A percentile compares a stretch with the other conserved stretches of the same genome.
Evolutionary conservation across 2,797 vertebrate genomes (phyloP).

Genomic region (Prunella strophiata): DNA sequence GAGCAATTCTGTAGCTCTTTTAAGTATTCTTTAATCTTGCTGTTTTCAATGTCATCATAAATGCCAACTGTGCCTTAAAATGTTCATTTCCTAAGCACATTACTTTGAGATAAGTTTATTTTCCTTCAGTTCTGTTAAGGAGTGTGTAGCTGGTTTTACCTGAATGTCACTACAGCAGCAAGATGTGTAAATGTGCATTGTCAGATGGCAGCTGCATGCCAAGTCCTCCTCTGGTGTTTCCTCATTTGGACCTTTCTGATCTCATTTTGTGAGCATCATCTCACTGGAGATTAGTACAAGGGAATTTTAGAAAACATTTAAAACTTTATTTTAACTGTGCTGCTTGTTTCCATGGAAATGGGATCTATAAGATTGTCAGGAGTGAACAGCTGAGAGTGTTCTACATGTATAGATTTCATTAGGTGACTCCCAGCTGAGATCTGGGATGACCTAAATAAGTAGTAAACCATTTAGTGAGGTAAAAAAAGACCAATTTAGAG

Average conservation of each 20-base stretch:
- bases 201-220: neutral
- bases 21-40: neutral
- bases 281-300: neutral
- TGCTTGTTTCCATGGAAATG: constrained; percentile 27
- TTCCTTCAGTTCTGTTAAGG: neutral
- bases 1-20: neutral
- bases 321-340: neutral
- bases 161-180: neutral
- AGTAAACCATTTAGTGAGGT: neutral
- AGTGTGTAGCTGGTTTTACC: neutral
- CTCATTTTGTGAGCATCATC: neutral
- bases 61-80: neutral
- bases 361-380: neutral
- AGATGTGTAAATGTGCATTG: neutral
- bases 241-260: neutral
- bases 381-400: neutral
- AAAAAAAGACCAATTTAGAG: neutral
- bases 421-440: neutral
- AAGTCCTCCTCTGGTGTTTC: neutral
- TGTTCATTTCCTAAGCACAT: neutral
- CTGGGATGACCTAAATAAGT: neutral
- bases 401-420: neutral
- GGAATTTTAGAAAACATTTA: neutral
- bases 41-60: neutral
- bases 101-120: neutral